Percentiles rank a stretch among this genome's conserved stretches.
Evolutionary conservation across 1,140 invertebrate species (phyloP).

Genomic region (Aplysia californica): DNA sequence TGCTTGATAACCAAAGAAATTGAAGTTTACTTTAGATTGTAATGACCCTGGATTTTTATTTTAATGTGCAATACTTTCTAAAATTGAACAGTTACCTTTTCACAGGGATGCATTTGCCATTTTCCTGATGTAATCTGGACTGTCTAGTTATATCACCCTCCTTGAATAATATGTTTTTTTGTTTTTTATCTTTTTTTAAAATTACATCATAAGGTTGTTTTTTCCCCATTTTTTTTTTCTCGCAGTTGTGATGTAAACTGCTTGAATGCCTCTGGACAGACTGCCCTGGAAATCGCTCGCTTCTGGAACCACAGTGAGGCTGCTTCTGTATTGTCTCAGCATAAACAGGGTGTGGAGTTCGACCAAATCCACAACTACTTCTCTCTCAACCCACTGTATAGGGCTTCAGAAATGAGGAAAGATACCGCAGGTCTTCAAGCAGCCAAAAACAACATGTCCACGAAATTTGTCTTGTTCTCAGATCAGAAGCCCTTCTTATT

Average conservation of each 20-base stretch:
- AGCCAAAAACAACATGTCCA: constrained; percentile 40
- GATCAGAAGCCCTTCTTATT: constrained; percentile 47
- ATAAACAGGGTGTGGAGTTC: constrained; percentile 38
- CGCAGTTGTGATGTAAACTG: constrained; percentile 54
- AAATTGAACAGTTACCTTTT: no score
- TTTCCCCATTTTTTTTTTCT: no score
- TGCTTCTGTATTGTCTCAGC: constrained; percentile 36
- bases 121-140: no score
- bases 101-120: no score
- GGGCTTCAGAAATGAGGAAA: constrained; percentile 57
- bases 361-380: constrained; percentile 55
- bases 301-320: constrained; percentile 60
- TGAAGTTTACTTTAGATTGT: not conserved
- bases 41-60: not conserved
- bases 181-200: no score
- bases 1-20: not conserved
- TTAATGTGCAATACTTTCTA: not conserved
- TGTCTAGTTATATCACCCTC: no score
- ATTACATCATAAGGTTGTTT: no score
- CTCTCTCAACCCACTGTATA: constrained; percentile 51
- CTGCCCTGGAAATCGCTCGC: constrained; percentile 60
- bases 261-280: constrained; percentile 60
- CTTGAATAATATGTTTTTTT: no score
- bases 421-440: constrained; percentile 52
- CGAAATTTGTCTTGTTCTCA: constrained; percentile 57